These are phyloP conservation scores for Scarus forsteni DNA, from an alignment of 2,797 vertebrate species.

Conservation along the genomic window DNA sequence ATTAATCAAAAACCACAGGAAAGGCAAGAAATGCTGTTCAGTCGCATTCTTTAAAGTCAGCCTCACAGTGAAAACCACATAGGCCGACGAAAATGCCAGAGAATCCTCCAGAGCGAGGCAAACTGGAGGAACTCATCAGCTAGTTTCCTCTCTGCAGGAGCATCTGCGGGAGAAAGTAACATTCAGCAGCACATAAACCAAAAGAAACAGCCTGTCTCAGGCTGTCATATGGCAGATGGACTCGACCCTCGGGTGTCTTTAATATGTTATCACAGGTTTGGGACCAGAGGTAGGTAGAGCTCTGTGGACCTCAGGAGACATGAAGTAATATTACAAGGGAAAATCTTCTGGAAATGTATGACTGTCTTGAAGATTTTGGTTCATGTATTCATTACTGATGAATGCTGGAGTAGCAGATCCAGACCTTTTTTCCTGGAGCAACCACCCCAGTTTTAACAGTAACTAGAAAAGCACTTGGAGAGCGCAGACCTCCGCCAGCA, in stretches of 20 bases:
- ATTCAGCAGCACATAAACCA: constrained; percentile 22
- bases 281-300: constrained; percentile 14
- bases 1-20: constrained; percentile 58
- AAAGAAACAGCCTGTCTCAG: constrained; percentile 25
- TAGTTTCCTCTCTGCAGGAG: constrained; percentile 21
- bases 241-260: constrained; percentile 3
- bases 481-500: too few relatives aligned
- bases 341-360: background rate
- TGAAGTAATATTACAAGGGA: background rate
- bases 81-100: constrained; percentile 39
- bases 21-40: constrained; percentile 52
- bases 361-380: background rate
- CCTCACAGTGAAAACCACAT: constrained; percentile 49
- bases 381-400: too few relatives aligned
- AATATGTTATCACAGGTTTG: constrained; percentile 9
- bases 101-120: constrained; percentile 49
- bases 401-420: too few relatives aligned
- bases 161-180: constrained; percentile 20
- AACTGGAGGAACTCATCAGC: constrained; percentile 33
- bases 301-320: constrained; percentile 2
- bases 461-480: too few relatives aligned
- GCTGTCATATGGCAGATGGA: constrained; percentile 8
- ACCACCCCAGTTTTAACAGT: too few relatives aligned
- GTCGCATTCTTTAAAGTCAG: constrained; percentile 51
- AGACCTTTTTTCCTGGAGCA: too few relatives aligned